Conservation (phyloP, 2,888 invertebrate species). For the Poecilobothrus nobilitatus region DNA sequence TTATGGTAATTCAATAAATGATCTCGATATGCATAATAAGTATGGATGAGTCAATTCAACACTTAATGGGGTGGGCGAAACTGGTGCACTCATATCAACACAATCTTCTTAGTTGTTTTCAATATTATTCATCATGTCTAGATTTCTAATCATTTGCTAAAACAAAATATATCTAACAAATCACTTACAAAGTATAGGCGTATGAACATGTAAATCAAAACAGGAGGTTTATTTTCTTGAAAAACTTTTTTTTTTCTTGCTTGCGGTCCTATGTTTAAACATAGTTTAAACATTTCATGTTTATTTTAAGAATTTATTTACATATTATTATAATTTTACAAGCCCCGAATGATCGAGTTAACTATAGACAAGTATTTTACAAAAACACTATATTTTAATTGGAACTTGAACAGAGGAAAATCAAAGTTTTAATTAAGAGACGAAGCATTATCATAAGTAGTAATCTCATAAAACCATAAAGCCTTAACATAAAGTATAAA, state of each 20-base stretch:
- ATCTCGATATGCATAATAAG: slow-evolving; percentile 51
- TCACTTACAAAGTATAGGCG: slow-evolving; percentile 72
- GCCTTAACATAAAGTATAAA: too few relatives aligned
- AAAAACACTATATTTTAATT: too few relatives aligned
- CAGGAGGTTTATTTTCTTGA: slow-evolving; percentile 64
- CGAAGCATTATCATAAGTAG: too few relatives aligned
- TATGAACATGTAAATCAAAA: slow-evolving; percentile 74
- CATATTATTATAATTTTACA: too few relatives aligned
- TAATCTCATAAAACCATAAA: too few relatives aligned
- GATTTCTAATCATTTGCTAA: slow-evolving; percentile 65
- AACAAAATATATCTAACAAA: slow-evolving; percentile 75
- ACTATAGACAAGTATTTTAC: too few relatives aligned
- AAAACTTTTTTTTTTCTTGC: slow-evolving; percentile 50
- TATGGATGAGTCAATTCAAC: slow-evolving; percentile 57
- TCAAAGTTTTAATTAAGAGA: too few relatives aligned
- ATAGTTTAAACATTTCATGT: slow-evolving; percentile 41
- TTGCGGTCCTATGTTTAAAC: slow-evolving; percentile 49
- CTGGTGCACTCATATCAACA: slow-evolving; percentile 46
- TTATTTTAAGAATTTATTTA: too few relatives aligned
- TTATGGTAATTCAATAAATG: slow-evolving; percentile 60
- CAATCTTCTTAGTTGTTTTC: slow-evolving; percentile 43
- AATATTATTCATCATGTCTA: slow-evolving; percentile 56
- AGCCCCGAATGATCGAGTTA: too few relatives aligned
- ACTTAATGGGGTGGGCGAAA: slow-evolving; percentile 63
- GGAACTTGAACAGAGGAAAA: too few relatives aligned